Base-by-base conservation (phyloP, 2,888 invertebrate genomes). In the Disparrhopalites patrizii region DNA sequence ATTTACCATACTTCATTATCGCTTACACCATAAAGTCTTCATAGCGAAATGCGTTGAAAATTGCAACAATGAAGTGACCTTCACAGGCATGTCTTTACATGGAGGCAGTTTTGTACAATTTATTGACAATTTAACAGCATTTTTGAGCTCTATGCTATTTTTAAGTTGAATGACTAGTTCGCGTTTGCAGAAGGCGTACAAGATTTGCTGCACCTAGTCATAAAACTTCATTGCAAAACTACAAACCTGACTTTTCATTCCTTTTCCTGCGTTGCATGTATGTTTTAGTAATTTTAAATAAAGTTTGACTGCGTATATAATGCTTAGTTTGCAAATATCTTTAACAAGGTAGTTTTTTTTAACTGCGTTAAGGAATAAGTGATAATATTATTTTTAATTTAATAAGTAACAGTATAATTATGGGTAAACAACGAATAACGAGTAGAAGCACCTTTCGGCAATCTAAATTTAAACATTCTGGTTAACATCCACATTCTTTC, bases 401-500 rank as follows among this genome's bases (percentile, higher is more conserved):
- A 55, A 55, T 54, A n/a, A 54, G 33, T 27, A 54, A 23, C 28
- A 27, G 20, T 33, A 55, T 33, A 30, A 55, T 18, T 28, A 31
- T 36, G 18, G 36, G 33, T 55, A 60, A 23, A 60, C 33, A 57
- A 57, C 57, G 40, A 57, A 57, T 40, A 40, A 38, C 38, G 57
- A 36, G 27, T 20, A 36, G 27, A 57, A 60, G 60, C 60, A 60
- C 60, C 60, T 28, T 40, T 28, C 23, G 23, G 23, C 4, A 15
- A 25, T 58, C 40, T 27, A 25, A 18, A 50, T 62, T 65, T 54
- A 66, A 30, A 64, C 15, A 38, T 68, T 68, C 47, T 66, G 66
- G 38, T 68, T 68, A n/a, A 68, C 66, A 47, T 68, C 68, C 63
- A 68, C 63, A 28, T 56, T 57, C 43, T 61, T 67, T 20, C 54